Base-by-base conservation (phyloP, 2,888 invertebrate genomes). In the Callyntrura sp. region DNA sequence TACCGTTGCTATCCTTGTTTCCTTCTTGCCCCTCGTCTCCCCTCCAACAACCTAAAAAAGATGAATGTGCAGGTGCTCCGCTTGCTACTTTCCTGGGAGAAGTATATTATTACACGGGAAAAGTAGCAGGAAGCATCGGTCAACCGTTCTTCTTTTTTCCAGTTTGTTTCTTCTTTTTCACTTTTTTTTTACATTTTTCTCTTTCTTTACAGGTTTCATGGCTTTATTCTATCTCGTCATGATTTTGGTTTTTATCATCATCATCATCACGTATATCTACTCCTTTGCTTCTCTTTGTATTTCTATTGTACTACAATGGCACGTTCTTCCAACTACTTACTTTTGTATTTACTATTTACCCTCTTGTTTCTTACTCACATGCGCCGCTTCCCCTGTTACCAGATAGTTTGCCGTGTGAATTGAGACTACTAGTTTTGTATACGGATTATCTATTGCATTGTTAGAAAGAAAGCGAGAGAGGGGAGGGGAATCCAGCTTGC, bases 321-420 rank as follows among this genome's bases (percentile, higher is more conserved):
- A 51, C 23, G 12, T n/a, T 48, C 25, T 76, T 51, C 76, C 48
- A 76, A 76, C 76, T 48, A 51, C n/a, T 51, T 76, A 76, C 48
- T 48, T 51, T 48, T 76, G 51, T 76, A 76, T 76, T 76, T 76
- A 48, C 51, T 76, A 76, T 76, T 76, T 76, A 51, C 76, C 76
- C 14, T 48, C 76, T 76, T 76, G 25, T 51, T 76, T 43, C 4
- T 14, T n/a, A 12, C n/a, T 70, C 20, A 35, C 45, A 12, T 8
- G 70, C 35, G 20, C 45, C 25, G 25, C 25, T 11, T 17, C 9
- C 20, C 17, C 20, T 1, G n/a, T 14, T 51, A 48, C 48, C 51
- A 35, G 76, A 9, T 2, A 45, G 23, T 17, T 45, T 43, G 48
- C 17, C n/a, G 43, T 70, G 68, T 17, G 11, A 43, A 35, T 43